Evolutionary conservation across 2,797 vertebrate genomes (phyloP).

Genomic region (Spatula clypeata): DNA sequence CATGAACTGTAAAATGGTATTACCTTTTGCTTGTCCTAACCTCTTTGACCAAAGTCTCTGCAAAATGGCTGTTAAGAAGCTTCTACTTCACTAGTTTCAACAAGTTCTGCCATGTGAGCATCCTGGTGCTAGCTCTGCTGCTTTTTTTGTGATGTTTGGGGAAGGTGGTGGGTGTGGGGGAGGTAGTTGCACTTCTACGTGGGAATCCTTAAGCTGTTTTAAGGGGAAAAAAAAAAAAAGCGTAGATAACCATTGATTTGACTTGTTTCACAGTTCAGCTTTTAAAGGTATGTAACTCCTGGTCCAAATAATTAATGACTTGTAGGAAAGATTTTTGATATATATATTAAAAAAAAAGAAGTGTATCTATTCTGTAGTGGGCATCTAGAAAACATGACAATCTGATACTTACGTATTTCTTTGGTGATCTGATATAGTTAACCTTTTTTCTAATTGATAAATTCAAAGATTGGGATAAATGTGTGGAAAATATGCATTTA

Average conservation of each 20-base stretch:
- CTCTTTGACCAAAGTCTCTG: background rate
- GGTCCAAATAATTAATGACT: background rate
- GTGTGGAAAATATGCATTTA: background rate
- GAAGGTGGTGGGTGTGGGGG: background rate
- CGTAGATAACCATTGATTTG: rapidly evolving
- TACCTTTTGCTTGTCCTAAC: background rate
- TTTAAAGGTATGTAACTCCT: background rate
- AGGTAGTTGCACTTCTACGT: background rate
- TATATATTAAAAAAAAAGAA: too few species aligned
- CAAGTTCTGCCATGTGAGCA: background rate
- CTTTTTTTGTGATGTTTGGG: background rate
- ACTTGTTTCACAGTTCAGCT: background rate
- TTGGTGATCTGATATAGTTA: background rate
- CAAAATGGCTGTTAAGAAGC: background rate
- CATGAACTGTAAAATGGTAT: background rate
- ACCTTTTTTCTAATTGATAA: background rate
- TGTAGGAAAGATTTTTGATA: background rate
- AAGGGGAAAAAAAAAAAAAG: background rate
- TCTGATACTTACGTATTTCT: background rate
- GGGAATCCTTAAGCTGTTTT: background rate
- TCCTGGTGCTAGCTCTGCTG: background rate
- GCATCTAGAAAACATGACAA: background rate
- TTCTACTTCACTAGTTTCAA: background rate
- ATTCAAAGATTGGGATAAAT: background rate
- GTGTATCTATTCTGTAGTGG: background rate